Evolutionary conservation across 2,113 vertebrate genomes (phyloP), one percentile per base, ranked within the genome.

Genomic region (Ivindomyrus marchei): DNA sequence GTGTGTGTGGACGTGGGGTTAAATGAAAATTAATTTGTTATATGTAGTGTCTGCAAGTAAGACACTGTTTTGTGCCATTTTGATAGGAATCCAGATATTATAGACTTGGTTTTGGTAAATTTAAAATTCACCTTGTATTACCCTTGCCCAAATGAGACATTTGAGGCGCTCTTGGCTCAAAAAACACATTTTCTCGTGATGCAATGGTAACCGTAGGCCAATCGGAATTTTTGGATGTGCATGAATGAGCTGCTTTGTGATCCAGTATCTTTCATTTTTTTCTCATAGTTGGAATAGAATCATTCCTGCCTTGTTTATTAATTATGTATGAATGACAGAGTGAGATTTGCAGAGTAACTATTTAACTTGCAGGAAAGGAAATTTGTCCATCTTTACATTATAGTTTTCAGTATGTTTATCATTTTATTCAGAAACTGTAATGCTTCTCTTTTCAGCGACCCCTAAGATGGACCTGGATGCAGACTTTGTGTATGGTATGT

Each of bases 401-500:
- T 24, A 21, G 24, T 7, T 84, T 84, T 4, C 2, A 21, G 42
- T 84, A 46, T 46, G 42, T 46, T 46, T 84, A 84, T 39, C 15
- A 52, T 13, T 45, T 21, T 52, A 19, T 42, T 62, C 31, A 39
- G 70, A 39, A 39, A 31, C 70, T 74, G 83, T 53, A 46, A 47
- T 3, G 80, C 3, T 17, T n/a, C 53, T 88, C 91, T 36, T 89
- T 31, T 88, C 53, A 66, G 15, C 91, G 96, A 94, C 85, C 87
- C 36, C 89, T 46, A 80, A 85, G 19, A 46, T 92, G 11, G 91
- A 96, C 88, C 49, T 0, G 9, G 96, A 96, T 90, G 94, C 95
- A 84, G 95, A 95, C 90, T 96, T 96, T 92, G 90, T 92, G 19
- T 96, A 96, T 8, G 96, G 96, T 96, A 88, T 93, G 95, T 91